A percentile compares a stretch with the other conserved stretches of the same genome.
phyloP scores from a whole-genome alignment of 1,140 invertebrate genomes.

The Megalopta genalis region DNA sequence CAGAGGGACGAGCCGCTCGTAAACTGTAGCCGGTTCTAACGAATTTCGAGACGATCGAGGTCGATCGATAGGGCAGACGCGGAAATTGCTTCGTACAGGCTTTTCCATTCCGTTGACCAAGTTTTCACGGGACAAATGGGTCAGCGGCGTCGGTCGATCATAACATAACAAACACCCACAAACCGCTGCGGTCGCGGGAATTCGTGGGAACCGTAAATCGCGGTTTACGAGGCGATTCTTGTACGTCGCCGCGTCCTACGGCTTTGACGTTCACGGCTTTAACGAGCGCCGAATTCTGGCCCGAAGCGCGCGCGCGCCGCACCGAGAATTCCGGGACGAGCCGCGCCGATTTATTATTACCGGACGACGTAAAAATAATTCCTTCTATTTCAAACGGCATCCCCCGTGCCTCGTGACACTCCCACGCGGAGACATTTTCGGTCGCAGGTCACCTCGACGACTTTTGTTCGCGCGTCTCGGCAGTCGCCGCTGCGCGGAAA shows the following conservation, averaged over 20 bases:
- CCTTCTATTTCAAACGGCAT: not conserved
- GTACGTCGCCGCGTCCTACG: too few species aligned
- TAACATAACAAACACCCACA: too few species aligned
- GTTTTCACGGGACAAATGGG: not conserved
- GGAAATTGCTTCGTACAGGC: not conserved
- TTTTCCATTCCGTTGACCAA: not conserved
- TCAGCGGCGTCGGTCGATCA: not conserved
- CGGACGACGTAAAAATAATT: constrained; percentile 17
- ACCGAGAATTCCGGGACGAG: not conserved
- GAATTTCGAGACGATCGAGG: constrained; percentile 20
- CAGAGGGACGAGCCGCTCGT: not conserved
- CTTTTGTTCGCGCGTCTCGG: too few species aligned
- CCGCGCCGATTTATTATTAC: not conserved
- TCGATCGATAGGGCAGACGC: constrained; percentile 28
- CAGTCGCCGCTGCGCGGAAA: too few species aligned
- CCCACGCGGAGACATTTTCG: not conserved
- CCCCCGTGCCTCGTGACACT: too few species aligned
- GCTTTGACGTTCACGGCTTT: too few species aligned
- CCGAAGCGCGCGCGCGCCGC: too few species aligned
- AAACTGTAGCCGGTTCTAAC: not conserved
- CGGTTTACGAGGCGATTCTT: not conserved
- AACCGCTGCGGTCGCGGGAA: not conserved
- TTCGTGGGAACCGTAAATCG: not conserved
- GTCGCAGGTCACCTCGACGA: not conserved
- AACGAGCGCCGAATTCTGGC: too few species aligned